Base-by-base conservation (phyloP, 2,888 invertebrate species). In the Stegana nigrithorax region DNA sequence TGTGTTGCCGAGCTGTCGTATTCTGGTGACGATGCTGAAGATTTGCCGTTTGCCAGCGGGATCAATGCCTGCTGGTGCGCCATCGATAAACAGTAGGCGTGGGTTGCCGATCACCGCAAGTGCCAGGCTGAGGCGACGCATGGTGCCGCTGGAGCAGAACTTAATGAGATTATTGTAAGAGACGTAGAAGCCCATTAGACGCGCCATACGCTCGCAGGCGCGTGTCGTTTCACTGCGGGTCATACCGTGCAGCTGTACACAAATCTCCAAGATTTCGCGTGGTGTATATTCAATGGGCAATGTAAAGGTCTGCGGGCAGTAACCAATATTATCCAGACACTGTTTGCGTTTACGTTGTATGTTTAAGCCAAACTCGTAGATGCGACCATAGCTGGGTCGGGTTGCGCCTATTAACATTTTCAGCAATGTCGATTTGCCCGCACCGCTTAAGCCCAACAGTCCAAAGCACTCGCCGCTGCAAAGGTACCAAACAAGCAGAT, bases 21-120 rank as follows among this genome's bases (percentile, higher is more conserved):
- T 51, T 2, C 29, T 62, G 7, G 59, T 4, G 2, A 73, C 68
- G 90, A 93, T 85, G 29, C 60, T 62, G 12, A 65, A 70, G 7
- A 78, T 19, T 3, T 59, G 61, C 0, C 71, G 69, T 51, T 66
- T 67, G 2, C 72, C 73, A 6, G 63, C 67, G 6, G 73, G 68
- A 62, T 78, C 78, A 8, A 78, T 55, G 19, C 70, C 67, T 4
- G 60, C 56, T 0, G 73, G 69, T 4, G 69, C 64, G 0, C 78
- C 71, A 50, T 78, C 78, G 8, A 81, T 27, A 23, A 66, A 71
- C 1, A 71, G 39, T 0, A 78, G 17, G 5, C 56, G 1, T 5
- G 81, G 80, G 6, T 64, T 59, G 0, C 67, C 69, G 4, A 81
- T 44, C 5, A 78, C 25, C 21, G 80, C 78, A 12, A 71, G 4